Percentiles rank a stretch among this genome's conserved stretches.
These are phyloP conservation scores for Zaprionus obscuricornis DNA, from an alignment of 2,888 invertebrate genomes.

Conservation along the genomic window DNA sequence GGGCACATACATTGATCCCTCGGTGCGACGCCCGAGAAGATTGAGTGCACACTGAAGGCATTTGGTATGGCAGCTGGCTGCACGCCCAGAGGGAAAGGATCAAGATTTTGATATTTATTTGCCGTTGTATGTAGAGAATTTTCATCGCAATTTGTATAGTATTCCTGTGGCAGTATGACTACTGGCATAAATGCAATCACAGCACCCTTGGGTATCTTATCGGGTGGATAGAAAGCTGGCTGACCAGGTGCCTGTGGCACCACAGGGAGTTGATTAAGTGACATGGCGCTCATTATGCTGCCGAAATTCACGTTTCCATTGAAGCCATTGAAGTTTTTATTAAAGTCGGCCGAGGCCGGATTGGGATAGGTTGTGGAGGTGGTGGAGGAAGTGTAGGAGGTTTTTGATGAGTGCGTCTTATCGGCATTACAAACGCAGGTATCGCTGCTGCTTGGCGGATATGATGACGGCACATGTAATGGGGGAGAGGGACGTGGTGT, in stretches of 20 bases:
- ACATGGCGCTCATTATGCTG: constrained; percentile 80
- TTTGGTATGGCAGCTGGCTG: constrained; percentile 78
- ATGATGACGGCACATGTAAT: constrained; percentile 60
- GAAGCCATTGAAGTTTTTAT: constrained; percentile 74
- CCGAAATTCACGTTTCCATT: constrained; percentile 75
- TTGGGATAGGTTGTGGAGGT: constrained; percentile 60
- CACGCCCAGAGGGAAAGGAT: constrained; percentile 77
- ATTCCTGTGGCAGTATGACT: constrained; percentile 88
- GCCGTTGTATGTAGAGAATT: constrained; percentile 53
- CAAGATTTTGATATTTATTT: constrained; percentile 61
- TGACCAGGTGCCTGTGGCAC: constrained; percentile 80
- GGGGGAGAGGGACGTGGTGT: constrained; percentile 74
- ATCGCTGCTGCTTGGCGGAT: constrained; percentile 59
- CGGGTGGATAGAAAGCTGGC: constrained; percentile 81
- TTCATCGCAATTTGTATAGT: constrained; percentile 82
- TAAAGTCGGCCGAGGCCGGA: constrained; percentile 68
- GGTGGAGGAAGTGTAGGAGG: constrained; percentile 57
- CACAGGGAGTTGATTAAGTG: constrained; percentile 81
- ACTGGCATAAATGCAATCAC: constrained; percentile 89
- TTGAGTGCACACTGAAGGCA: constrained; percentile 70
- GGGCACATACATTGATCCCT: constrained; percentile 82
- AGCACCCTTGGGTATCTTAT: constrained; percentile 85
- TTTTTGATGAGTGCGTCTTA: constrained; percentile 71
- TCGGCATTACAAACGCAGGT: constrained; percentile 77
- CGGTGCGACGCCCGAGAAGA: constrained; percentile 69